Percentiles rank a stretch among this genome's conserved stretches.
Conservation (phyloP, 2,888 invertebrate species). For the Ptilodon capucinus region DNA sequence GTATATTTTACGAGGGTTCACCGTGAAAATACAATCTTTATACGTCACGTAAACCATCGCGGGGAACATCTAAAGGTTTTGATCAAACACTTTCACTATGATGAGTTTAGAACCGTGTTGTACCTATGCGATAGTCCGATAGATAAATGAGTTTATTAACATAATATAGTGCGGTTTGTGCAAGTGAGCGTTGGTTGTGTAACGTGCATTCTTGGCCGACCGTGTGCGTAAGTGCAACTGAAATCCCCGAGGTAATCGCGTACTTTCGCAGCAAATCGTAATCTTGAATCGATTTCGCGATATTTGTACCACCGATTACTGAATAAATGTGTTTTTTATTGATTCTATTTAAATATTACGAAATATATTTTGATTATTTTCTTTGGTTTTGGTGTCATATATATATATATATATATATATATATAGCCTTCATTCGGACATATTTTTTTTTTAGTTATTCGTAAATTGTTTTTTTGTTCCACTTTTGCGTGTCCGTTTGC, state of each 20-base stretch:
- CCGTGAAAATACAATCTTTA: constrained; percentile 25
- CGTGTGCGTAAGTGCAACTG: constrained; percentile 60
- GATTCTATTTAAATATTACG: constrained; percentile 8
- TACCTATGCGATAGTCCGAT: no score
- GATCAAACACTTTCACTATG: constrained; percentile 3
- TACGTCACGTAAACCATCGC: constrained; percentile 14
- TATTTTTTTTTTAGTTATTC: no score
- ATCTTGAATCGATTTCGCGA: constrained; percentile 38
- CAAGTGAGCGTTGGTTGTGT: constrained; percentile 56
- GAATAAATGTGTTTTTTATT: constrained; percentile 15
- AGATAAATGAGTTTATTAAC: constrained; percentile 35
- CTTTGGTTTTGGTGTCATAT: not conserved
- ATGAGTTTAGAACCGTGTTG: constrained; percentile 28
- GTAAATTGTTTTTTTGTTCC: no score
- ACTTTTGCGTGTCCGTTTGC: no score
- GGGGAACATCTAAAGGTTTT: constrained; percentile 17
- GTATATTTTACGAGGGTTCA: constrained; percentile 24
- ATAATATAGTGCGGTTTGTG: constrained; percentile 38
- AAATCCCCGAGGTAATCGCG: constrained; percentile 37
- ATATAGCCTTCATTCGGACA: no score
- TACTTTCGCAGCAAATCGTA: constrained; percentile 40
- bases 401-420: no score
- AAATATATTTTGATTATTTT: not conserved
- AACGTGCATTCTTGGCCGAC: constrained; percentile 60
- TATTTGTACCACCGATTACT: constrained; percentile 26